A percentile compares a stretch with the other conserved stretches of the same genome.
Conservation (phyloP, 1,140 invertebrate species). For the Drosophila nebulosa region DNA sequence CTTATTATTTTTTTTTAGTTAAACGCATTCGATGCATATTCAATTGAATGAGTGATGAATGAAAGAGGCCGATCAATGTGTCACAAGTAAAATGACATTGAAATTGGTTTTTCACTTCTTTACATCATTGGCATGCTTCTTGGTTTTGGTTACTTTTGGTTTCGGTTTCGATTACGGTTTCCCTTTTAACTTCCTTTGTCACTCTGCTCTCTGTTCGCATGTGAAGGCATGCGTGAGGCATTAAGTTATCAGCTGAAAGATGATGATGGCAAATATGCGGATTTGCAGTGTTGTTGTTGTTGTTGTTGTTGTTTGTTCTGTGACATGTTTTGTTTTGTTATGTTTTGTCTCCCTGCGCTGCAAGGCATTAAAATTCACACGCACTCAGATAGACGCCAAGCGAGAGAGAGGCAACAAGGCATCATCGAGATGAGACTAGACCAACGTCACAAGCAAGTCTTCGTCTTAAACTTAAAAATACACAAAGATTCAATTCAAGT, state of each 20-base stretch:
- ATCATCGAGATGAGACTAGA: conserved; percentile 1
- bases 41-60: too few species aligned
- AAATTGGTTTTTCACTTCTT: background rate
- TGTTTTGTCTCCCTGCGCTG: conserved; percentile 8
- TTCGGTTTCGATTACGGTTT: too few species aligned
- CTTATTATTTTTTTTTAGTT: too few species aligned
- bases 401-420: background rate
- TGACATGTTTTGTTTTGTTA: conserved; percentile 67
- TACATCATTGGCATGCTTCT: conserved; percentile 12
- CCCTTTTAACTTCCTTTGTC: conserved; percentile 22
- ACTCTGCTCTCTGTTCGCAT: conserved; percentile 18
- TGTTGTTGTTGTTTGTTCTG: conserved; percentile 28
- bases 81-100: too few species aligned
- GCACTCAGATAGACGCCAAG: background rate
- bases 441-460: background rate
- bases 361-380: conserved; percentile 52
- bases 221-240: conserved; percentile 61
- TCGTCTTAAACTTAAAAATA: conserved; percentile 9
- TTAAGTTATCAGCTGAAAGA: conserved; percentile 65
- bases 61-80: too few species aligned
- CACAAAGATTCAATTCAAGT: background rate
- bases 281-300: conserved; percentile 9
- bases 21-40: too few species aligned
- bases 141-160: background rate
- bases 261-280: conserved; percentile 50